phyloP scores from a whole-genome alignment of 2,888 invertebrate genomes.

The Drosophila stalkeri region DNA sequence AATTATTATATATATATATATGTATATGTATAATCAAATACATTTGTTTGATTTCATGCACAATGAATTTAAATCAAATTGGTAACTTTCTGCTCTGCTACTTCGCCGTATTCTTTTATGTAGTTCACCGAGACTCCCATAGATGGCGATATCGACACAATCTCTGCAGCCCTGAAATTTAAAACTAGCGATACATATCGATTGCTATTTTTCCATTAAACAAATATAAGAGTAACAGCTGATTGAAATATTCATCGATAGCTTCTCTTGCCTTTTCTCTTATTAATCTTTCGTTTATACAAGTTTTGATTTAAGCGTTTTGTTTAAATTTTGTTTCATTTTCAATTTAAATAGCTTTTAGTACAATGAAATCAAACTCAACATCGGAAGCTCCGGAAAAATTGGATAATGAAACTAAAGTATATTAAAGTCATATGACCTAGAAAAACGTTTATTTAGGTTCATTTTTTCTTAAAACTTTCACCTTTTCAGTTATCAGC shows the following conservation, averaged over 20 bases:
- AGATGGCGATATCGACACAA: not conserved
- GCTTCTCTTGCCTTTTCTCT: not conserved
- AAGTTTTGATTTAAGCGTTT: not conserved
- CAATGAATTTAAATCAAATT: not conserved
- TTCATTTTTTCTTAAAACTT: constrained; percentile 40
- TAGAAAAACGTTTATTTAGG: not conserved
- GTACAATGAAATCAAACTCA: not conserved
- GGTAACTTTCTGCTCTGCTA: not conserved
- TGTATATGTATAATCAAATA: not conserved
- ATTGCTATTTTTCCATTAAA: not conserved
- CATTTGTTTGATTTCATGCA: not conserved
- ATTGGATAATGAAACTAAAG: constrained; percentile 18
- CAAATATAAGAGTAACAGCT: constrained; percentile 3
- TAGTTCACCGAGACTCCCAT: not conserved
- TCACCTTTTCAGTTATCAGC: constrained; percentile 57
- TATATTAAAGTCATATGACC: constrained; percentile 3
- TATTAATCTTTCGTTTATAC: not conserved
- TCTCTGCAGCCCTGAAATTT: not conserved
- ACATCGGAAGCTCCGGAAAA: not conserved
- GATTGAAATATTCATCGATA: not conserved
- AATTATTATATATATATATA: no score
- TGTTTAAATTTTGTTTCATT: not conserved
- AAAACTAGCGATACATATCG: not conserved
- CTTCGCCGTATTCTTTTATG: not conserved
- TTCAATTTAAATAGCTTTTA: not conserved